Evolutionary conservation across 37 sponge, comb jelly and placozoan species (phyloP), one percentile per base, ranked within the genome.

Genomic region (Petrosia ficiformis): DNA sequence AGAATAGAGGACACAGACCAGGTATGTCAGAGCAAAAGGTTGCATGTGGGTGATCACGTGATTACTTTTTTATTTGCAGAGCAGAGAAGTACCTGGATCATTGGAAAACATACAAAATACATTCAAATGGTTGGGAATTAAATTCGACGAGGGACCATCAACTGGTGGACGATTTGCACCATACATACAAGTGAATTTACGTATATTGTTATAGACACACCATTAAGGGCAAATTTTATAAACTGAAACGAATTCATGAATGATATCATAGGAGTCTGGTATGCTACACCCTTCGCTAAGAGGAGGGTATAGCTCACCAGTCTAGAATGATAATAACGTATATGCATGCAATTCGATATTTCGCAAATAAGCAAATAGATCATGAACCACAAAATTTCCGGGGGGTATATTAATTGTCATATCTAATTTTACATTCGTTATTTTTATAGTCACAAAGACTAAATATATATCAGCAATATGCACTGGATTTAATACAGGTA

Each of bases 1-100:
- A 72, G 95, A 60, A 58, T 95, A 4, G 95, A 95, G 57, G 95
- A 95, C 74, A 95, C 95, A 11, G 95, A 95, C 48, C 77, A 61
- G 54, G 83, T 83, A 32, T 33, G 67, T 35, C 14, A 24, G 6
- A 3, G 28, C 29, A 5, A 33, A 3, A 68, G 11, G 32, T 25
- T 26, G 29, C 2, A 38, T 26, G 1, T 39, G 1, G 26, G n/a
- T 3, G 8, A 1, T 1, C 43, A 39, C 33, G 16, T 3, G 38
- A 2, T 5, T 5, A 8, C n/a, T 41, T 3, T 28, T 14, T 3
- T n/a, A n/a, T 54, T 44, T 59, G 3, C 39, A 90, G 91, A 77
- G 52, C 6, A 66, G 89, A n/a, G 70, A 28, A 26, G 84, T 89
- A 1, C 81, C 84, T 6, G 81, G 81, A 0, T 42, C 90, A 42